Percentiles rank a stretch among this genome's conserved stretches.
These are phyloP conservation scores for Leiothrix lutea DNA, from an alignment of 2,113 vertebrate genomes.

Conservation along the genomic window DNA sequence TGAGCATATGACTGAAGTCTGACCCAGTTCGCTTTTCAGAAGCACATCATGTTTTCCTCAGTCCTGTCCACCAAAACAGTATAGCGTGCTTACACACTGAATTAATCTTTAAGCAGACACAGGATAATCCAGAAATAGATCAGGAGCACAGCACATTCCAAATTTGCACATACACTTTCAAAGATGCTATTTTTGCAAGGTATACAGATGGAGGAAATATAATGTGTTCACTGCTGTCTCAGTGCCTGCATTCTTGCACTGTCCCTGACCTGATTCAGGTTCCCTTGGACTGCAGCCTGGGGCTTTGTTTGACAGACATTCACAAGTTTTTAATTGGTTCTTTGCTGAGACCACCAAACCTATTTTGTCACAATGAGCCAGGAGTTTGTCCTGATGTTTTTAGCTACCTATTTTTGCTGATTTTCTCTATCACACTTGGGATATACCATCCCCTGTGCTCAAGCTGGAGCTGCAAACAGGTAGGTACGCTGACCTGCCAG, in stretches of 20 bases:
- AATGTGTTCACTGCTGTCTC: constrained; percentile 28
- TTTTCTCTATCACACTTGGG: not conserved
- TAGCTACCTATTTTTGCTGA: not conserved
- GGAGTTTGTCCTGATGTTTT: not conserved
- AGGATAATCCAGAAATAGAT: constrained; percentile 66
- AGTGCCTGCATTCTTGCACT: constrained; percentile 11
- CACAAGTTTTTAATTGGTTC: not conserved
- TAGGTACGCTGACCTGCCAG: rapidly evolving
- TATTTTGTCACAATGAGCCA: not conserved
- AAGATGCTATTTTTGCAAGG: constrained; percentile 65
- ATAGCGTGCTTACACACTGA: not conserved
- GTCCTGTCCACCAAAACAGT: not conserved
- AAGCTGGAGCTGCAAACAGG: not conserved
- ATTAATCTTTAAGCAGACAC: constrained; percentile 40
- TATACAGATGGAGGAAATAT: constrained; percentile 52
- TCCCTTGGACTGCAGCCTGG: constrained; percentile 1
- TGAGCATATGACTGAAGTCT: not conserved
- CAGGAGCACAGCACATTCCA: constrained; percentile 8
- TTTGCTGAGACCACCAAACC: not conserved
- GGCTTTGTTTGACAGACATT: not conserved
- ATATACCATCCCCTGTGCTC: not conserved
- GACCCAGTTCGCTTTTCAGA: not conserved
- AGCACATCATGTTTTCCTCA: not conserved
- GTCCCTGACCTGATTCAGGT: constrained; percentile 20
- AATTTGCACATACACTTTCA: constrained; percentile 51